A percentile compares a stretch with the other conserved stretches of the same genome.
These are phyloP conservation scores for Proterorhinus semilunaris DNA, from an alignment of 2,113 vertebrate genomes.

Conservation along the genomic window DNA sequence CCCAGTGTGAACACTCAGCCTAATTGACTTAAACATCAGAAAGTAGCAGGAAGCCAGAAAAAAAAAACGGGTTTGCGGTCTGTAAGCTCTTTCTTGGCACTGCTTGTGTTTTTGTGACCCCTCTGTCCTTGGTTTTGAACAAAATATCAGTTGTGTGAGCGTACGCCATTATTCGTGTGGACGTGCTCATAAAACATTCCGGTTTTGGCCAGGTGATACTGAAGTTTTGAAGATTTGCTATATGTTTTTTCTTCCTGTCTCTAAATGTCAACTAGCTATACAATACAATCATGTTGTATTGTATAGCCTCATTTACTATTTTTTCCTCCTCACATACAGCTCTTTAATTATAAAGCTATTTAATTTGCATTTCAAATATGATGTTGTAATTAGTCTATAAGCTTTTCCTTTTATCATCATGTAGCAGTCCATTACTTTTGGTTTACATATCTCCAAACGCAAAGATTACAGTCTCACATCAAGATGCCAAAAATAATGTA, in stretches of 20 bases:
- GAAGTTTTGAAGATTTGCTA: not conserved
- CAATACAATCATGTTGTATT: not conserved
- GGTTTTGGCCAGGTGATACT: not conserved
- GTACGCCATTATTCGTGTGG: not conserved
- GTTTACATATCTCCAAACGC: constrained; percentile 2
- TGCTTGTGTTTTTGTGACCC: constrained; percentile 2
- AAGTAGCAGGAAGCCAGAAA: constrained; percentile 39
- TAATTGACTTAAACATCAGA: constrained; percentile 51
- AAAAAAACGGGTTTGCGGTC: constrained; percentile 18
- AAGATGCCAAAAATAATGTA: constrained; percentile 10
- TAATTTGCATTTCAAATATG: constrained; percentile 15
- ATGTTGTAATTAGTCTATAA: constrained; percentile 3
- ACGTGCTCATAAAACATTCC: not conserved
- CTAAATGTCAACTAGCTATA: not conserved
- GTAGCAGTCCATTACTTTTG: constrained; percentile 1
- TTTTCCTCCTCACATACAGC: not conserved
- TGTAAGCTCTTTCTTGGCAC: constrained; percentile 36
- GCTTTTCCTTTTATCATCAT: not conserved
- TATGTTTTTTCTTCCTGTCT: not conserved
- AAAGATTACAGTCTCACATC: constrained; percentile 17
- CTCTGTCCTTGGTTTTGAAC: constrained; percentile 19
- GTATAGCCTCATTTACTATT: not conserved
- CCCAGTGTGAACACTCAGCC: constrained; percentile 39
- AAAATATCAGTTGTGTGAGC: not conserved
- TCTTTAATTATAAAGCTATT: constrained; percentile 1